A percentile compares a stretch with the other conserved stretches of the same genome.
Conservation (phyloP, 2,113 vertebrate genomes). For the Notarius quadriscutis region DNA sequence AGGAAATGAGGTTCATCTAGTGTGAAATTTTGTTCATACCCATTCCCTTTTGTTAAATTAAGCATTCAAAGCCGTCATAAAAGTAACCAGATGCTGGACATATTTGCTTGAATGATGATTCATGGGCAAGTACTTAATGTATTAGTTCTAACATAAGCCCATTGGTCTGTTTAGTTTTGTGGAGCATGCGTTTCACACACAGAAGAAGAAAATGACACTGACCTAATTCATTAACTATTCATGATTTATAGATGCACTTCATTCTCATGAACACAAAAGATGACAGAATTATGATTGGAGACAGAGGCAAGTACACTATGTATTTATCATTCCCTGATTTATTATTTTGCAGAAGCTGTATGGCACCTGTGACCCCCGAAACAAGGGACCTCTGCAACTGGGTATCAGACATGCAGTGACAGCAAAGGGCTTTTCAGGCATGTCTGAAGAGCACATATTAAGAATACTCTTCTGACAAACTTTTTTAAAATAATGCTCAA, state of each 20-base stretch:
- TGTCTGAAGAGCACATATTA: not conserved
- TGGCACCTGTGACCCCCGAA: not conserved
- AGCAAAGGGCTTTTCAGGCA: not conserved
- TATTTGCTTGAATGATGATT: not conserved
- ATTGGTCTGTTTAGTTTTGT: not conserved
- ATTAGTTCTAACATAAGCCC: not conserved
- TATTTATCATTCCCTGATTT: slow-evolving; percentile 34
- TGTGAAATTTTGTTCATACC: slow-evolving; percentile 2
- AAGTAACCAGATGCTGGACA: not conserved
- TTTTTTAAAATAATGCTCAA: not conserved
- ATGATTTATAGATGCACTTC: slow-evolving; percentile 17
- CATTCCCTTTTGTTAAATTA: slow-evolving; percentile 22
- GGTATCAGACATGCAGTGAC: not conserved
- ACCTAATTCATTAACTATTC: slow-evolving; percentile 29
- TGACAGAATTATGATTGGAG: slow-evolving; percentile 21
- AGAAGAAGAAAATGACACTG: not conserved
- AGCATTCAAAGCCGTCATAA: slow-evolving; percentile 9
- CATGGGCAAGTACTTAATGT: not conserved
- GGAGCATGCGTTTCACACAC: not conserved
- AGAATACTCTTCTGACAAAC: not conserved
- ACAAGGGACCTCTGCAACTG: not conserved
- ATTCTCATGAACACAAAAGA: slow-evolving; percentile 39
- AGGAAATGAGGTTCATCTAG: slow-evolving; percentile 49
- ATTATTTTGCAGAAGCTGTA: slow-evolving; percentile 1
- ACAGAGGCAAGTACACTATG: not conserved